Evolutionary conservation across 2,113 vertebrate species (phyloP), one percentile per base, ranked within the genome.

Genomic region (Romanogobio albipinnatus): DNA sequence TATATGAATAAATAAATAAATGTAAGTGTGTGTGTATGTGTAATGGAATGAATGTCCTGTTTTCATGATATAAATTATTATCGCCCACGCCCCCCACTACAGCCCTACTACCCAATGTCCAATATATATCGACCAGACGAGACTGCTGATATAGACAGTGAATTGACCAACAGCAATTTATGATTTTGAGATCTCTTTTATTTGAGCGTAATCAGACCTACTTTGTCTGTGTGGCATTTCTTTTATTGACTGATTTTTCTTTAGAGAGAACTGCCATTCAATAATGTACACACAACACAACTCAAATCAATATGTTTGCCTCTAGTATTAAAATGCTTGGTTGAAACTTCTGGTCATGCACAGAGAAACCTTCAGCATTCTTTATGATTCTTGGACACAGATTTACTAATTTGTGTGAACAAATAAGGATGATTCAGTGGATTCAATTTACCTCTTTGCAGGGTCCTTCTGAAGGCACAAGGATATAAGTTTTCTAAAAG

Each of bases 401-500:
- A 71, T 43, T 11, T 5, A 43, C 68, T 71, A 0, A 43, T 43
- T 75, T 75, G 13, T 75, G 10, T 15, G 29, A 76, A 59, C 19
- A 78, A 59, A 14, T 36, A 9, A 56, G 24, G 26, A 17, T n/a
- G 26, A 19, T 10, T 36, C 9, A 4, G 49, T 19, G 24, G 29
- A 24, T 36, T 49, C 4, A 22, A 17, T 22, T 76, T 85, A 99
- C 98, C 98, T 98, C 93, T 99, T 99, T 78, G 96, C 96, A 91
- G 98, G 98, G 91, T 99, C 98, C 95, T 99, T 99, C 91, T 99
- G 98, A 95, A 99, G 97, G 94, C 98, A 99, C 94, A 98, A 94
- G 71, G 97, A 96, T 93, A 99, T 98, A 82, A 99, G 93, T 93
- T 99, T 99, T 91, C 98, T 95, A 94, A 99, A 99, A 45, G 98